Conservation (phyloP, 2,113 vertebrate species). For the Peromyscus leucopus region DNA sequence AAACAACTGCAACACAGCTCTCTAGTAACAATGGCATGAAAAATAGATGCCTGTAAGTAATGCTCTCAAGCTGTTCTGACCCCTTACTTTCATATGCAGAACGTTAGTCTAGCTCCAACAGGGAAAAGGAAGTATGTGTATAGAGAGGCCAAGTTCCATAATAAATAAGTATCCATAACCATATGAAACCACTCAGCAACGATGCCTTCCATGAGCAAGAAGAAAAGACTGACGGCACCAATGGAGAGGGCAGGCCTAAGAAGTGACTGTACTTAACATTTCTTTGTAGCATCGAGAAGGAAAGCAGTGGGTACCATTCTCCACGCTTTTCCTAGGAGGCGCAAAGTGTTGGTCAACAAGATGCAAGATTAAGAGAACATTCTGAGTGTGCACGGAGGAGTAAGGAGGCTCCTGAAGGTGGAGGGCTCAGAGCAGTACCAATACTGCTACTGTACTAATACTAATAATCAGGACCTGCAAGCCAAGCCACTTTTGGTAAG, state of each 20-base stretch:
- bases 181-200: constrained; percentile 66
- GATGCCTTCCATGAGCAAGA: constrained; percentile 30
- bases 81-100: constrained; percentile 52
- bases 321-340: neutral
- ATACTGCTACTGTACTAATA: neutral
- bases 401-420: neutral
- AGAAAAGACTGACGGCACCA: neutral
- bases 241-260: neutral
- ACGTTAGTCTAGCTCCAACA: constrained; percentile 33
- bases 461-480: neutral
- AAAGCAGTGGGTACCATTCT: neutral
- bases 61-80: constrained; percentile 50
- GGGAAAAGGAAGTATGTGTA: neutral
- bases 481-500: neutral
- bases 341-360: neutral
- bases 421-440: neutral
- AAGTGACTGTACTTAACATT: neutral
- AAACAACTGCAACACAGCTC: constrained; percentile 53
- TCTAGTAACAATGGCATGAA: constrained; percentile 71
- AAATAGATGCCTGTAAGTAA: constrained; percentile 57
- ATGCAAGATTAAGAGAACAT: neutral
- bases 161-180: neutral
- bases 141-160: constrained; percentile 50
- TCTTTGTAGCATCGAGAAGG: constrained; percentile 47
- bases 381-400: neutral